Base-by-base conservation (phyloP, 2,888 invertebrate genomes). In the Gerris lacustris region DNA sequence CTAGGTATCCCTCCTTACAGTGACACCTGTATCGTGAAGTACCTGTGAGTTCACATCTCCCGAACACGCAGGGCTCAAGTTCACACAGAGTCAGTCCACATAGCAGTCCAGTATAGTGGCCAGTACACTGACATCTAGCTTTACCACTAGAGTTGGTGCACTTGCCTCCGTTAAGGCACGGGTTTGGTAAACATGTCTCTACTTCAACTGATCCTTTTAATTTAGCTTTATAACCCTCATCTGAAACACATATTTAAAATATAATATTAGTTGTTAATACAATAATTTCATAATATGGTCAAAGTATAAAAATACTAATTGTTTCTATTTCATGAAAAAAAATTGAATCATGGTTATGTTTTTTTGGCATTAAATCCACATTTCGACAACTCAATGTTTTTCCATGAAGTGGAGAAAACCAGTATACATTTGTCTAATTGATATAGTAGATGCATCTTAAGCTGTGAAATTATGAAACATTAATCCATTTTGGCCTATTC, bases 31-130 rank as follows among this genome's bases (percentile, higher is more conserved):
- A 84, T 63, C 80, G 81, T 31, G 55, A 55, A 17, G 77, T 79
- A 17, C 78, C 73, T 1, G 81, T 81, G 71, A 84, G 76, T 71
- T 81, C 80, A 73, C 86, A 86, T 70, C 78, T 78, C 5, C 85
- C 86, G 77, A 83, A 83, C 43, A 82, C 76, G 77, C 86, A 86
- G 0, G 84, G 83, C 7, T 87, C 86, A 66, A 88, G 80, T 77
- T 91, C 90, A 81, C 91, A 92, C 68, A 88, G 84, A 2, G 87
- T 90, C 69, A 90, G 81, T 31, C 88, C 86, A 79, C 92, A 92
- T 80, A 92, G 90, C 74, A 88, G 82, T 55, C 90, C 90, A 89
- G 80, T 2, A 76, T 86, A 90, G 79, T 88, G 87, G 73, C 88
- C 87, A 45, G 81, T 80, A 78, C 91, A 91, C 74, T 88, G 86